Conservation (phyloP, 1,140 invertebrate genomes). For the Zaprionus taronus region DNA sequence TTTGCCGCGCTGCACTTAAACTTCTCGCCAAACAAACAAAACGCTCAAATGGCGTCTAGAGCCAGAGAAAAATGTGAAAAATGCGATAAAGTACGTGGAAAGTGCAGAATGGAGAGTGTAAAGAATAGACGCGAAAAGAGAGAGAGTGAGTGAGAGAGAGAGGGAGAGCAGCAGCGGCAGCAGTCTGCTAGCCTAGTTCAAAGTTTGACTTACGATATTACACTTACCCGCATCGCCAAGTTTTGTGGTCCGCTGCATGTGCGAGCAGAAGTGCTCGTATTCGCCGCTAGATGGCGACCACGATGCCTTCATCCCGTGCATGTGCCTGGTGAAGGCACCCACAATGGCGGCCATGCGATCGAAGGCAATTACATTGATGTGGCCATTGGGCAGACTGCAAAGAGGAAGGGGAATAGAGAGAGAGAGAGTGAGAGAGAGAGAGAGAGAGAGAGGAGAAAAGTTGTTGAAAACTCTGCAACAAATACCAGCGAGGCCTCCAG, state of each 20-base stretch:
- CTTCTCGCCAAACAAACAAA: constrained; percentile 48
- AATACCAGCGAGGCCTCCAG: background rate
- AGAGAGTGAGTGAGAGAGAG: background rate
- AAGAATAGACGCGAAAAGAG: constrained; percentile 27
- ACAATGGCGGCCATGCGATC: constrained; percentile 83
- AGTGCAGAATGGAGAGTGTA: constrained; percentile 32
- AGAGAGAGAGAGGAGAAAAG: background rate
- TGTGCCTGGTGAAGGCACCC: constrained; percentile 82
- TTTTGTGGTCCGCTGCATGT: constrained; percentile 80
- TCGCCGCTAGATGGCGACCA: constrained; percentile 71
- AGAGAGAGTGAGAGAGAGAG: background rate
- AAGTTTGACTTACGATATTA: constrained; percentile 54
- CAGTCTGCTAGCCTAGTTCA: constrained; percentile 6
- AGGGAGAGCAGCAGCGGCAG: background rate
- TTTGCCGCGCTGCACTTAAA: constrained; percentile 51
- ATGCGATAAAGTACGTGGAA: constrained; percentile 40
- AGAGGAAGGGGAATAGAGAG: background rate
- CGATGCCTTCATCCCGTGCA: constrained; percentile 74
- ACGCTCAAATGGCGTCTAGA: constrained; percentile 46
- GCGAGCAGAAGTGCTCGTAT: constrained; percentile 78
- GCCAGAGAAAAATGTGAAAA: constrained; percentile 20
- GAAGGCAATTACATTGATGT: constrained; percentile 84
- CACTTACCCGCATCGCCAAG: constrained; percentile 81
- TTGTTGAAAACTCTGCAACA: constrained; percentile 17
- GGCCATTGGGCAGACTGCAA: constrained; percentile 81